A percentile compares a stretch with the other conserved stretches of the same genome.
phyloP scores from a whole-genome alignment of 2,797 vertebrate species.

The Leontocebus nigricollis region DNA sequence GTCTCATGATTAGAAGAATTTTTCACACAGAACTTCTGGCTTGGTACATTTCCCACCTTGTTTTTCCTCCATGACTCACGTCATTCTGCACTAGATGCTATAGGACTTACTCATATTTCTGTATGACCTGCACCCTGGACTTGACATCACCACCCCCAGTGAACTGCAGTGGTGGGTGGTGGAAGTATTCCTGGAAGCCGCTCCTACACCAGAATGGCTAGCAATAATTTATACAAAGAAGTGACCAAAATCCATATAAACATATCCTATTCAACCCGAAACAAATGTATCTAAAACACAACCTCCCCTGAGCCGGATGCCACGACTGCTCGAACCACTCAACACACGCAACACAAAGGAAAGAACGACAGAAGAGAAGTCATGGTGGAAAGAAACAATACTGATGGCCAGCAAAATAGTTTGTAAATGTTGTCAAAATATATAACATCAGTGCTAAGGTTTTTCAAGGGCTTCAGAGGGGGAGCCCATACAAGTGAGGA shows the following conservation, averaged over 20 bases:
- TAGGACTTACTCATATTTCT: neutral
- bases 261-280: neutral
- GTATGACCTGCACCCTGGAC: rapidly evolving
- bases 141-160: rapidly evolving
- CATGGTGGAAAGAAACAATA: neutral
- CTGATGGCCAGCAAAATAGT: neutral
- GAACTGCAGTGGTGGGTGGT: neutral
- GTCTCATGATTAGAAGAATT: neutral
- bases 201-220: neutral
- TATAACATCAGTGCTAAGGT: neutral
- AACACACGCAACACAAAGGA: neutral
- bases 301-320: neutral
- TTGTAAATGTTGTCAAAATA: neutral
- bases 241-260: neutral
- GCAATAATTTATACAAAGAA: neutral
- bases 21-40: neutral
- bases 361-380: neutral
- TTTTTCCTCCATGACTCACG: neutral
- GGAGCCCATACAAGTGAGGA: neutral
- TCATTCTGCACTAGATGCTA: neutral
- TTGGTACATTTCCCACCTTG: neutral
- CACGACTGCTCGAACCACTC: neutral
- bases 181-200: neutral
- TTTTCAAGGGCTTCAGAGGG: neutral
- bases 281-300: neutral